Base-by-base conservation (phyloP, 2,113 vertebrate species). In the Cololabis saira region DNA sequence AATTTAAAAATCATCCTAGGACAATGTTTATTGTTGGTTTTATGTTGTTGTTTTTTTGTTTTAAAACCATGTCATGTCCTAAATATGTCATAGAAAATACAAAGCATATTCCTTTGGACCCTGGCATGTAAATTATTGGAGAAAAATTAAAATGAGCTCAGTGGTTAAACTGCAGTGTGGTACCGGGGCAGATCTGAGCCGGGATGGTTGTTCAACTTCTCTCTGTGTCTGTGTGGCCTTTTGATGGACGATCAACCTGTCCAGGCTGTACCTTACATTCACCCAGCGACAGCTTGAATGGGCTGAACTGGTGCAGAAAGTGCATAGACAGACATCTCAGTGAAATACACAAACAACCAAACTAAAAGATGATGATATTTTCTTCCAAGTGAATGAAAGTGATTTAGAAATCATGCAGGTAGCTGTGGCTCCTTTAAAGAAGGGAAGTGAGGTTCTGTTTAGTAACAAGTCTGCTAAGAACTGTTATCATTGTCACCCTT, bases 401-500 rank as follows among this genome's bases (percentile, higher is more conserved):
- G 6, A 74, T 85, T 80, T 72, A 12, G 50, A 64, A 69, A 42
- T 66, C 47, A 65, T 66, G 43, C 49, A 41, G 54, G 59, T 61
- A 61, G 62, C 53, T n/a, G n/a, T 74, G 61, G 17, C 68, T 51
- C 78, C 74, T 72, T 81, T 77, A 72, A 78, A 27, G n/a, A 59
- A 76, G n/a, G n/a, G 61, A 76, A 66, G 59, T 69, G 74, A 41
- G 64, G 65, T n/a, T 74, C 61, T 71, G 63, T 71, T 77, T 70
- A 59, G 71, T 75, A 63, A 75, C 79, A 75, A 76, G 66, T 70
- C 73, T n/a, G 24, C 67, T 62, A 71, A 65, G 83, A 76, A 76
- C 81, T 68, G 55, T 58, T 89, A 74, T 87, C 62, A 72, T 81
- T 84, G 33, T 11, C 10, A 82, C 70, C 71, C 44, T 82, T 33